Percentiles rank a stretch among this genome's conserved stretches.
phyloP scores from a whole-genome alignment of 1,140 invertebrate species.

The Belonocnema kinseyi region DNA sequence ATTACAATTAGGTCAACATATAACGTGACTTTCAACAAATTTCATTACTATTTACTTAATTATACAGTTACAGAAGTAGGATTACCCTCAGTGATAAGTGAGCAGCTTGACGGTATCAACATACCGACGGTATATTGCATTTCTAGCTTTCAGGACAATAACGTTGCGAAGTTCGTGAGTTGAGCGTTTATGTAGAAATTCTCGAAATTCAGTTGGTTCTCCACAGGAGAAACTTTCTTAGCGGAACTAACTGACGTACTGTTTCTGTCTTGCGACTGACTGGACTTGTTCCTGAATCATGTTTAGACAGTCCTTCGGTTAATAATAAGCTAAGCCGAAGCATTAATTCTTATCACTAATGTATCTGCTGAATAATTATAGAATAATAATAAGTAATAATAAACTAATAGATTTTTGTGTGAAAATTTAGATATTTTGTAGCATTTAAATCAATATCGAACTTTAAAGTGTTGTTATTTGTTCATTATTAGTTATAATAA shows the following conservation, averaged over 20 bases:
- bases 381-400: too few species aligned
- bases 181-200: constrained; percentile 3
- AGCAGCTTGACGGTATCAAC: not conserved
- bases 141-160: constrained; percentile 6
- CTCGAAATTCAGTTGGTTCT: constrained; percentile 11
- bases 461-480: too few species aligned
- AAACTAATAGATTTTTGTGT: too few species aligned
- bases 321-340: constrained; percentile 2
- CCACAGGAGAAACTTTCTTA: constrained; percentile 2
- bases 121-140: constrained; percentile 7
- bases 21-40: too few species aligned
- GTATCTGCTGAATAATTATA: not conserved
- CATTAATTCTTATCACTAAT: not conserved
- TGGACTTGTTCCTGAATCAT: not conserved
- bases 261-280: constrained; percentile 20
- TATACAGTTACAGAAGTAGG: not conserved
- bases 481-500: too few species aligned
- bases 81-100: constrained; percentile 1
- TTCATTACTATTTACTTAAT: not conserved
- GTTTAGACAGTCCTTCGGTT: not conserved
- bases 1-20: too few species aligned
- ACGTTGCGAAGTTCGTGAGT: not conserved
- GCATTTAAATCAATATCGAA: too few species aligned
- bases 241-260: not conserved
- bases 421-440: too few species aligned